Conservation (phyloP, 2,797 vertebrate genomes). For the Cossypha niveicapilla region DNA sequence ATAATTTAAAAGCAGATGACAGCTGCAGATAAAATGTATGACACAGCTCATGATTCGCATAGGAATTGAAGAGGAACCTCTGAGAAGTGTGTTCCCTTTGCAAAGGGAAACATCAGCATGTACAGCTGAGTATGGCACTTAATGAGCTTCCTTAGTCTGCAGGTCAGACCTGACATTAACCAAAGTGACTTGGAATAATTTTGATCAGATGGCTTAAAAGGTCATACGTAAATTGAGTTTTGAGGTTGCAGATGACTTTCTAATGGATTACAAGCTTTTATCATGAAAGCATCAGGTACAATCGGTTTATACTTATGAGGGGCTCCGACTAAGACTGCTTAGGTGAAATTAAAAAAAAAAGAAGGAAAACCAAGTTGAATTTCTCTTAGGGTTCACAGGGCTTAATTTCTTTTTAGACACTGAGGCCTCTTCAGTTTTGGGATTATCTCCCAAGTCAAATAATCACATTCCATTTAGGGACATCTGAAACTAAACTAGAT, state of each 20-base stretch:
- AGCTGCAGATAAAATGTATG: not conserved
- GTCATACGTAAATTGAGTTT: not conserved
- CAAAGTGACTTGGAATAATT: constrained; percentile 7
- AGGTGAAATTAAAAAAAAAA: constrained; percentile 6
- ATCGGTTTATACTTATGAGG: not conserved
- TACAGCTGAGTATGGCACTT: not conserved
- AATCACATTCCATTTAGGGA: not conserved
- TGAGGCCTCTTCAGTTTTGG: not conserved
- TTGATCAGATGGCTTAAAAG: not conserved
- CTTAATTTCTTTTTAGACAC: not conserved
- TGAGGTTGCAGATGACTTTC: not conserved
- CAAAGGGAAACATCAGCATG: not conserved
- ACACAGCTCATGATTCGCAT: not conserved
- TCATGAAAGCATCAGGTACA: not conserved
- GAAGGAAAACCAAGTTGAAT: not conserved
- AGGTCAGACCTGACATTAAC: constrained; percentile 19
- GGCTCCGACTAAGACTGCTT: not conserved
- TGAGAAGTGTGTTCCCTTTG: not conserved
- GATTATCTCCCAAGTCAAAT: constrained; percentile 21
- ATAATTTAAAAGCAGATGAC: not conserved
- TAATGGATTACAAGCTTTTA: constrained; percentile 29
- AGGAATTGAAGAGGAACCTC: not conserved
- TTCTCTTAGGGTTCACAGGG: not conserved
- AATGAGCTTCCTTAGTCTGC: not conserved
- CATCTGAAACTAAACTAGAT: not conserved